A percentile compares a stretch with the other conserved stretches of the same genome.
phyloP scores from a whole-genome alignment of 1,140 invertebrate species.

The Drosophila santomea region DNA sequence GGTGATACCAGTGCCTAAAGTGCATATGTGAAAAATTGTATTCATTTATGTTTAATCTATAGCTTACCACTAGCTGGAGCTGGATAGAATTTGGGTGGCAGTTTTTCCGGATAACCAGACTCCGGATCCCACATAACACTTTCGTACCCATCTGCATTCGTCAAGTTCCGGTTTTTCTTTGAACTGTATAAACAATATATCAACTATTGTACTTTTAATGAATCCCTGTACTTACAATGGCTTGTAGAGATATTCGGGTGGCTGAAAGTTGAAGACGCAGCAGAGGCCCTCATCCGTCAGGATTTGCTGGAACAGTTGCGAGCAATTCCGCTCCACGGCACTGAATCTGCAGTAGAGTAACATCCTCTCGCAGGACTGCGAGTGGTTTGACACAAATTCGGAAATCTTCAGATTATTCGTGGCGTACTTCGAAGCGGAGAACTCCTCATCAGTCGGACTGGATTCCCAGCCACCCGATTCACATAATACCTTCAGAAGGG shows the following conservation, averaged over 20 bases:
- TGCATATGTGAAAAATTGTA: not conserved
- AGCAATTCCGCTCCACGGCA: conserved; percentile 86
- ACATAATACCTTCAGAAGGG: conserved; percentile 57
- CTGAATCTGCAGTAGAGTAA: conserved; percentile 88
- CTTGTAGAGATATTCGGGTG: conserved; percentile 88
- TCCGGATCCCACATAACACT: conserved; percentile 90
- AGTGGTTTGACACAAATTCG: conserved; percentile 61
- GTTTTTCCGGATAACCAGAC: conserved; percentile 87
- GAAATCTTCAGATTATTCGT: conserved; percentile 51
- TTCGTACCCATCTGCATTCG: conserved; percentile 9
- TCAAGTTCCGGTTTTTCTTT: conserved; percentile 33
- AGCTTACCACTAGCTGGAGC: conserved; percentile 85
- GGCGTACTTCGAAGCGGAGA: not conserved
- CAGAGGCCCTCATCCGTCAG: conserved; percentile 93
- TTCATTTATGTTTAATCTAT: not conserved
- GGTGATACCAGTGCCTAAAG: conserved; percentile 87
- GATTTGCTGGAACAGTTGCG: conserved; percentile 89
- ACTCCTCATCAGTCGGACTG: conserved; percentile 13
- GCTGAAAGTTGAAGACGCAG: conserved; percentile 91
- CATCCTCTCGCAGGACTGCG: conserved; percentile 90
- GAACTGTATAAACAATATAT: conserved; percentile 1
- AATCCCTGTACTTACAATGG: conserved; percentile 68
- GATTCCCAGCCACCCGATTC: conserved; percentile 16
- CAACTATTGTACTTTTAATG: no score
- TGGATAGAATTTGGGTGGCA: conserved; percentile 87